These are phyloP conservation scores for Distichodus sexfasciatus DNA, from an alignment of 2,797 vertebrate species.

Conservation along the genomic window DNA sequence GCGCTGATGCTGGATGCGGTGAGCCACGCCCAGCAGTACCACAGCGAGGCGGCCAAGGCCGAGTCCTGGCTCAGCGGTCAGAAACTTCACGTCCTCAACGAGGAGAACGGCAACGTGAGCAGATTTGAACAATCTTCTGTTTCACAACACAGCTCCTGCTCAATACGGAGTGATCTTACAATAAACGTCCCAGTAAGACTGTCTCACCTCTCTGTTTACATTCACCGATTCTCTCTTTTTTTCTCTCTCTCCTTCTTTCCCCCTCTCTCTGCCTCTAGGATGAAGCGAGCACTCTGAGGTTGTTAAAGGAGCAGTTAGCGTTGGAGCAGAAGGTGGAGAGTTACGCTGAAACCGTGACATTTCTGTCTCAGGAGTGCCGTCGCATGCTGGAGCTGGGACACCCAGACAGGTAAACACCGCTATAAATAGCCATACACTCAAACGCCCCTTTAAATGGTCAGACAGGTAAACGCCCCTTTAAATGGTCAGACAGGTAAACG, in stretches of 20 bases:
- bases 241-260: background rate
- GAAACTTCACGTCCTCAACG: slow-evolving; percentile 88
- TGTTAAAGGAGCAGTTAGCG: slow-evolving; percentile 86
- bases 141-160: no score
- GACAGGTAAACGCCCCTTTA: background rate
- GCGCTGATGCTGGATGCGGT: slow-evolving; percentile 78
- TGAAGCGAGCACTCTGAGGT: slow-evolving; percentile 77
- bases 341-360: slow-evolving; percentile 85
- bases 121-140: no score
- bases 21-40: slow-evolving; percentile 86
- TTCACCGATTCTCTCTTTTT: background rate
- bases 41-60: slow-evolving; percentile 82
- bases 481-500: background rate
- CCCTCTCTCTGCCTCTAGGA: slow-evolving; percentile 24
- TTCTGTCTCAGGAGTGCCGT: slow-evolving; percentile 86
- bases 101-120: slow-evolving; percentile 85
- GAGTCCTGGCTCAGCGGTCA: slow-evolving; percentile 94
- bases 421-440: background rate
- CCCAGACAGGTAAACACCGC: slow-evolving; percentile 82
- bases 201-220: background rate
- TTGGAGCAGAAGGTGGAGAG: slow-evolving; percentile 90
- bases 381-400: slow-evolving; percentile 83
- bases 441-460: background rate
- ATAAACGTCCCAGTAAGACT: background rate
- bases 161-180: no score